Evolutionary conservation across 37 sponge, comb jelly and placozoan species (phyloP), one percentile per base, ranked within the genome.

Genomic region (Trichoplax adhaerens): DNA sequence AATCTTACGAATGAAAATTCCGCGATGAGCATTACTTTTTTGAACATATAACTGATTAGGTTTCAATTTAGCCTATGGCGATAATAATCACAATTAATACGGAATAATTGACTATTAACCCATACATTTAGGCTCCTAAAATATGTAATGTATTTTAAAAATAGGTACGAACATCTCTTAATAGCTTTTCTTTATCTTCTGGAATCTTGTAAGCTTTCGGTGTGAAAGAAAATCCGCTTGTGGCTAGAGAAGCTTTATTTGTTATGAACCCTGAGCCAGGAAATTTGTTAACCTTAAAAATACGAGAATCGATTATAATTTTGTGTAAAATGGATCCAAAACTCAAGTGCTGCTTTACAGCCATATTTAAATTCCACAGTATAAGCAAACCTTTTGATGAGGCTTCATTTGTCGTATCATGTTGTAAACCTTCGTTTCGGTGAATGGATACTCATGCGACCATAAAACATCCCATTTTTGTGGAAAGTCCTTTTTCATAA

Each of bases 361-460:
- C 2, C n/a, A 54, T 49, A 70, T n/a, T 0, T 5, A 5, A 56
- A 71, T 3, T 4, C 0, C 69, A 12, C 10, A 67, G 58, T 3
- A 10, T 49, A 48, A 52, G 0, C 70, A 4, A 50, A 80, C 80
- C 74, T 80, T 84, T 55, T 87, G 87, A 57, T 79, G 77, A 12
- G 80, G 78, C 55, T 72, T 76, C 57, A 87, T 74, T 10, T 72
- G 4, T 0, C 76, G 67, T 3, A 78, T 54, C 5, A 50, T 47
- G 0, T 1, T 57, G 29, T 29, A 29, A 29, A 29, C 29, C 29
- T 29, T 29, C 29, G 29, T 29, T 29, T 29, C 29, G 29, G 29
- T 29, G 78, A 77, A 87, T 0, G 83, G 83, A 64, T 82, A 87
- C 49, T 83, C 67, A 58, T 79, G 76, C 1, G 87, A 80, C 87